Conservation (phyloP, 2,113 vertebrate species). For the Hiodon alosoides region DNA sequence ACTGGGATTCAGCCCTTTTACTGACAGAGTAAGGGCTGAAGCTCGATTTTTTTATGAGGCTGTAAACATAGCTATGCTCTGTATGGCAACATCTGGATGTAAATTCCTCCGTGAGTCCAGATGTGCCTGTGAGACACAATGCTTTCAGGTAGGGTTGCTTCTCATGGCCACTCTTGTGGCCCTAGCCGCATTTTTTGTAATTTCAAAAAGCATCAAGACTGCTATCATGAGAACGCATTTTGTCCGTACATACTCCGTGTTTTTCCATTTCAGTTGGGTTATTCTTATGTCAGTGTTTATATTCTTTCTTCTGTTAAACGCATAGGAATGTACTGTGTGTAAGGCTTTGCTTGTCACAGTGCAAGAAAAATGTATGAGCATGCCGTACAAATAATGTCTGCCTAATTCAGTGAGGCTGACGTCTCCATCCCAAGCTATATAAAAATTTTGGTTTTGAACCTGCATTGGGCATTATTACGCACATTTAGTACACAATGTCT, state of each 20-base stretch:
- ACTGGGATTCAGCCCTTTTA: constrained; percentile 2
- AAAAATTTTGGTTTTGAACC: background rate
- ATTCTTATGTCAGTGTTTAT: background rate
- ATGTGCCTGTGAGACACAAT: constrained; percentile 40
- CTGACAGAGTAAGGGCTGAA: constrained; percentile 33
- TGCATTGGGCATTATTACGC: background rate
- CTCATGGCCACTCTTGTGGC: background rate
- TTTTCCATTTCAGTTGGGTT: background rate
- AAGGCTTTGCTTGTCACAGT: background rate
- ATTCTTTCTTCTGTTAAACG: background rate
- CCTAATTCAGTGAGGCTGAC: background rate
- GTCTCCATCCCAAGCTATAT: background rate
- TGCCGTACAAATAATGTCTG: background rate
- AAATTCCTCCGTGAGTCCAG: constrained; percentile 51
- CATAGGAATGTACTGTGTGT: background rate
- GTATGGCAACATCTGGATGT: constrained; percentile 45
- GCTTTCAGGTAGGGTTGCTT: background rate
- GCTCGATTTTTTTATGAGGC: constrained; percentile 35
- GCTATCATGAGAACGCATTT: background rate
- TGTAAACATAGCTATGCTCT: constrained; percentile 51
- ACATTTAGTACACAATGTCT: background rate
- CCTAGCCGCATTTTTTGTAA: background rate
- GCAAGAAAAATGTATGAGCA: background rate
- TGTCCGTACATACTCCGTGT: background rate
- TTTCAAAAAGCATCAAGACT: background rate